phyloP scores from a whole-genome alignment of 2,113 vertebrate genomes.

The Dasyprocta punctata region DNA sequence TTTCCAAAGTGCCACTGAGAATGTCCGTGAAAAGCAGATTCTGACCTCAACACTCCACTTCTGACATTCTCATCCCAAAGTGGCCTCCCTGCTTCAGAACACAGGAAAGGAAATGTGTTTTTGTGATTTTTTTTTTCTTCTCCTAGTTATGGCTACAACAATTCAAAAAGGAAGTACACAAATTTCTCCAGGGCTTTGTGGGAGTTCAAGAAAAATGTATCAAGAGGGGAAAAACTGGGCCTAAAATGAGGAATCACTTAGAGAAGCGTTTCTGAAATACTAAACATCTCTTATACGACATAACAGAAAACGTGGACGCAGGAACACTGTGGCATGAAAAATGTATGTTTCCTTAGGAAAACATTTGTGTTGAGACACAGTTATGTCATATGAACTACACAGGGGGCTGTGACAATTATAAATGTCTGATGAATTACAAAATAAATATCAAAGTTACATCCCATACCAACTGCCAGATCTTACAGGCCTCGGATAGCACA shows the following conservation, averaged over 20 bases:
- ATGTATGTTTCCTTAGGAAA: slow-evolving; percentile 59
- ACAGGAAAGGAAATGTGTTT: neutral
- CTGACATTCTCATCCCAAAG: neutral
- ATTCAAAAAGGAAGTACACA: neutral
- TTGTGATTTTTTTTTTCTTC: neutral
- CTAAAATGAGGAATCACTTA: slow-evolving; percentile 36
- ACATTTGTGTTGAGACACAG: neutral
- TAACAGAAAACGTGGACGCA: neutral
- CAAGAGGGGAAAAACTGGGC: slow-evolving; percentile 27
- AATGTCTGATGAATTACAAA: slow-evolving; percentile 44
- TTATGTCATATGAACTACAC: neutral
- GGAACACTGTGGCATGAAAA: neutral
- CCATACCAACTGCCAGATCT: neutral
- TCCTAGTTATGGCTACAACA: neutral
- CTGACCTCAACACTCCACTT: neutral
- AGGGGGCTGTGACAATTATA: neutral
- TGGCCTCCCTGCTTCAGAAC: neutral
- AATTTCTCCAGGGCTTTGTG: neutral
- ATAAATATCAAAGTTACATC: slow-evolving; percentile 48
- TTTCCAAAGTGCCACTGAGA: neutral
- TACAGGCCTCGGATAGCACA: neutral
- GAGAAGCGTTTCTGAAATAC: slow-evolving; percentile 58
- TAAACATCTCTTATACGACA: slow-evolving; percentile 35
- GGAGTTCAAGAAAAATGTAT: neutral
- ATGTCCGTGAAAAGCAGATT: neutral